These are phyloP conservation scores for Molanna angustata DNA, from an alignment of 2,888 invertebrate species.

Conservation along the genomic window DNA sequence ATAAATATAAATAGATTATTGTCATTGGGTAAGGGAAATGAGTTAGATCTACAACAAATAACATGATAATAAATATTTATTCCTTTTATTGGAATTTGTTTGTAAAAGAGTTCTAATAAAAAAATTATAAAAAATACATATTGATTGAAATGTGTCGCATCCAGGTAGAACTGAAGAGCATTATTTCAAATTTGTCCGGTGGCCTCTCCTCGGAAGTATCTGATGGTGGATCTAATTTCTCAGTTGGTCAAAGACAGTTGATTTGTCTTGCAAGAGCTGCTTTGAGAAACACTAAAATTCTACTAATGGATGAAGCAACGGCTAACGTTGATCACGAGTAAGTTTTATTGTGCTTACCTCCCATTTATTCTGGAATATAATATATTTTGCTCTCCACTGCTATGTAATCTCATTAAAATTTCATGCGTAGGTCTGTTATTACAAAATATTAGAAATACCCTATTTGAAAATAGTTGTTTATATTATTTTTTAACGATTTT, in stretches of 20 bases:
- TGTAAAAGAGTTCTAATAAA: too few relatives aligned
- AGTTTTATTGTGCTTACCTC: too few relatives aligned
- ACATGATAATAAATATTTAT: too few relatives aligned
- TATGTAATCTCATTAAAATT: too few relatives aligned
- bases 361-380: too few relatives aligned
- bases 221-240: conserved; percentile 66
- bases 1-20: too few relatives aligned
- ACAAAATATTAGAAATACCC: background rate
- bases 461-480: background rate
- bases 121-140: too few relatives aligned
- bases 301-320: conserved; percentile 82
- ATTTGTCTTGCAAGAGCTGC: conserved; percentile 71
- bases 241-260: conserved; percentile 69
- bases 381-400: too few relatives aligned
- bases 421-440: too few relatives aligned
- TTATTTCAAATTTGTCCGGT: conserved; percentile 52
- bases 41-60: too few relatives aligned
- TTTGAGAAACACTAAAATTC: conserved; percentile 64
- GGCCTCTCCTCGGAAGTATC: conserved; percentile 60
- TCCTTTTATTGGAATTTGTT: too few relatives aligned
- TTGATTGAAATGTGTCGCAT: background rate
- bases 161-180: conserved; percentile 64
- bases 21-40: too few relatives aligned
- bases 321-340: conserved; percentile 85
- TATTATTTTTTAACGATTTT: background rate